These are phyloP conservation scores for Callospermophilus lateralis DNA, from an alignment of 2,113 vertebrate species.

Conservation along the genomic window DNA sequence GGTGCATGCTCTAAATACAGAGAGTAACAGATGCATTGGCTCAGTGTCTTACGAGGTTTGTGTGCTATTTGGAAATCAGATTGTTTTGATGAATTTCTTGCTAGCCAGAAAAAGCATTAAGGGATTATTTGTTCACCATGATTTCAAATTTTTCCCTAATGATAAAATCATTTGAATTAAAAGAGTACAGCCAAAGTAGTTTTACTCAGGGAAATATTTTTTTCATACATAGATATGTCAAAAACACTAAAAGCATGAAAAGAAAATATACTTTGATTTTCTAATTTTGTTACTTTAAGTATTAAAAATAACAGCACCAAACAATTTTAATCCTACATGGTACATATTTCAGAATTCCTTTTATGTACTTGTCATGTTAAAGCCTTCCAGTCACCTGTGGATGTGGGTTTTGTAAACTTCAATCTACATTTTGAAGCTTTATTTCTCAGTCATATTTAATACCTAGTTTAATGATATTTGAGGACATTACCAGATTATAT, in stretches of 20 bases:
- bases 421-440: constrained; percentile 3
- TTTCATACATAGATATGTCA: constrained; percentile 63
- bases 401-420: neutral
- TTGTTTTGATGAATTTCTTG: constrained; percentile 74
- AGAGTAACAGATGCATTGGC: constrained; percentile 72
- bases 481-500: neutral
- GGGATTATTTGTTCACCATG: constrained; percentile 71
- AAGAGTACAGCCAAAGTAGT: constrained; percentile 39
- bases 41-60: constrained; percentile 47
- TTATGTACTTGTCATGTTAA: constrained; percentile 30
- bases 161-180: constrained; percentile 71
- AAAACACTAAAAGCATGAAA: constrained; percentile 64
- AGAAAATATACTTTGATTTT: constrained; percentile 49
- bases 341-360: constrained; percentile 53
- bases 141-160: constrained; percentile 74
- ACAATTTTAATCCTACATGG: constrained; percentile 49
- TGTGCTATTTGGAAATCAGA: constrained; percentile 59
- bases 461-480: neutral
- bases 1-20: constrained; percentile 39
- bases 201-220: constrained; percentile 64
- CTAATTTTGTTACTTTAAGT: constrained; percentile 40
- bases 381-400: neutral
- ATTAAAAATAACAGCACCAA: constrained; percentile 58
- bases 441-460: neutral
- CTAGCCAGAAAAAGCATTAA: constrained; percentile 77